Evolutionary conservation across 2,888 invertebrate species (phyloP).

Genomic region (Drosophila neotestacea): DNA sequence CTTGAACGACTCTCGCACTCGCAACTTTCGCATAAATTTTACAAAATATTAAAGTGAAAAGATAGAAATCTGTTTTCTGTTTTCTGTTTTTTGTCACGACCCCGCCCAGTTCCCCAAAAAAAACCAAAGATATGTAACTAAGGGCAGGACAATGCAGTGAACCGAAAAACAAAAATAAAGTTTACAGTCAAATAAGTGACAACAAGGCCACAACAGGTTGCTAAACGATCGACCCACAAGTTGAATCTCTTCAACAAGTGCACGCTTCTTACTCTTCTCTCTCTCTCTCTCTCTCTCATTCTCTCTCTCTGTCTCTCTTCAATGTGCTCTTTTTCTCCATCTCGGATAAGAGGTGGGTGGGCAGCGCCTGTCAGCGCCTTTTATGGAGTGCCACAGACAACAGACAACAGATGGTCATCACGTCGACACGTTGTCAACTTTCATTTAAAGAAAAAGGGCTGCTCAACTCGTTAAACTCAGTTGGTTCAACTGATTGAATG

Average conservation of each 20-base stretch:
- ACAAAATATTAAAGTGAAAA: constrained; percentile 58
- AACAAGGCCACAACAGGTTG: constrained; percentile 29
- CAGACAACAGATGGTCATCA: constrained; percentile 66
- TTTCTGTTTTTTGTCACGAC: neutral
- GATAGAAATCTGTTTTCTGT: constrained; percentile 46
- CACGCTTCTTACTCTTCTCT: neutral
- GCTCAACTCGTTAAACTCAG: neutral
- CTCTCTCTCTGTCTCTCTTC: neutral
- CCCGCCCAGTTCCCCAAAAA: constrained; percentile 37
- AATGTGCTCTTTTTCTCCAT: neutral
- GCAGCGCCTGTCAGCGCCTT: constrained; percentile 57
- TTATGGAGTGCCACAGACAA: constrained; percentile 40
- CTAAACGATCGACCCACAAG: constrained; percentile 16
- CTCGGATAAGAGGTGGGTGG: constrained; percentile 57
- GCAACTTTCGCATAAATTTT: constrained; percentile 53
- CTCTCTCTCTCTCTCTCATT: neutral
- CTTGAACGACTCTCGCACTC: constrained; percentile 30
- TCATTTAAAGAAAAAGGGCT: constrained; percentile 54
- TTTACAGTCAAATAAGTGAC: constrained; percentile 1
- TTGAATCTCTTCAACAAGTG: constrained; percentile 15
- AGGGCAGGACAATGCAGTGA: constrained; percentile 44
- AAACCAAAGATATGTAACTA: neutral
- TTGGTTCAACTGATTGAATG: constrained; percentile 22
- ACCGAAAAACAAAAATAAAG: constrained; percentile 2
- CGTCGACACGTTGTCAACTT: constrained; percentile 71